A percentile compares a stretch with the other conserved stretches of the same genome.
Evolutionary conservation across 1,140 invertebrate species (phyloP).

Genomic region (Plectrocnemia conspersa): DNA sequence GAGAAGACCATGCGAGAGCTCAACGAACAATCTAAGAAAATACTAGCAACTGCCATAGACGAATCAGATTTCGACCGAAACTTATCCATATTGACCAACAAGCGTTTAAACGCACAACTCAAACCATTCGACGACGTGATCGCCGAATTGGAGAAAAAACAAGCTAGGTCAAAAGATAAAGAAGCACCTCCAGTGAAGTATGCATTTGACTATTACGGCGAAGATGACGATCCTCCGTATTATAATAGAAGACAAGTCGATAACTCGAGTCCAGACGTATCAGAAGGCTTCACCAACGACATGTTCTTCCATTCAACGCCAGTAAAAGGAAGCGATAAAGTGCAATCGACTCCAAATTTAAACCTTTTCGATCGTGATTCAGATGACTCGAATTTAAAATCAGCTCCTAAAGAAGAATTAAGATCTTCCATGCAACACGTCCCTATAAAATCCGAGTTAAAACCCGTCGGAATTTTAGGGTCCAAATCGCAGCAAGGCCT

Average conservation of each 20-base stretch:
- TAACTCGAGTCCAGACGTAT: conserved; percentile 30
- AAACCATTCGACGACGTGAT: conserved; percentile 49
- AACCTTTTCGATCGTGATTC: conserved; percentile 43
- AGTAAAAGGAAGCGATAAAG: conserved; percentile 46
- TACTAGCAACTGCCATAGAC: conserved; percentile 43
- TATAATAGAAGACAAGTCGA: conserved; percentile 24
- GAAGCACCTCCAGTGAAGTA: conserved; percentile 35
- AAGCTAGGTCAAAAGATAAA: conserved; percentile 22
- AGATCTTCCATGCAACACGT: conserved; percentile 54
- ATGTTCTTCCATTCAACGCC: conserved; percentile 43
- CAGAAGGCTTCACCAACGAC: conserved; percentile 17
- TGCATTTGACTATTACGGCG: conserved; percentile 43
- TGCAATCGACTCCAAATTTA: conserved; percentile 62
- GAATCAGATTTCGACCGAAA: conserved; percentile 50
- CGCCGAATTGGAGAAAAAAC: conserved; percentile 44
- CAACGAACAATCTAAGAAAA: conserved; percentile 43
- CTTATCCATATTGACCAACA: conserved; percentile 51
- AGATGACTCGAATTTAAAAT: conserved; percentile 37
- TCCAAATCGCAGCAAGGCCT: conserved; percentile 42
- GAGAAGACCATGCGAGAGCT: conserved; percentile 45
- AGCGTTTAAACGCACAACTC: conserved; percentile 42
- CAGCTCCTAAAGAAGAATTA: conserved; percentile 45
- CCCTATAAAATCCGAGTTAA: conserved; percentile 45
- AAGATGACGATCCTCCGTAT: conserved; percentile 39
- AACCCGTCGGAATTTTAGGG: conserved; percentile 48